phyloP scores from a whole-genome alignment of 2,888 invertebrate species.

The Geophilus truncorum region DNA sequence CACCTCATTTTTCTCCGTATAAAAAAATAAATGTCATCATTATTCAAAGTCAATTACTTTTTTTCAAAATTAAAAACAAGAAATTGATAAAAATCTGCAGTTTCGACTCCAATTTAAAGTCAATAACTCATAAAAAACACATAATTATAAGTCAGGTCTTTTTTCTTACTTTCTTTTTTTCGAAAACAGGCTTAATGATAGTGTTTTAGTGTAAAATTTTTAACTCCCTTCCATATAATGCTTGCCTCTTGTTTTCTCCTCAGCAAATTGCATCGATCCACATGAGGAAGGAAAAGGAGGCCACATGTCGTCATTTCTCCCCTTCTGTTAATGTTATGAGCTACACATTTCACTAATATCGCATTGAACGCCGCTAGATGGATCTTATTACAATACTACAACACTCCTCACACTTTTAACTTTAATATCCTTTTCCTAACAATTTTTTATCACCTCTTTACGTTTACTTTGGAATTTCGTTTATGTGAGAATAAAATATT shows the following conservation, averaged over 20 bases:
- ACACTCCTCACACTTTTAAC: neutral
- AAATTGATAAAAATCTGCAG: no score
- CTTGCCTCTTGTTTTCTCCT: slow-evolving; percentile 16
- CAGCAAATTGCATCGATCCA: slow-evolving; percentile 16
- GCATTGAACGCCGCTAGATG: neutral
- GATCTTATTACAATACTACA: neutral
- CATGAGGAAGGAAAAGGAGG: slow-evolving; percentile 10
- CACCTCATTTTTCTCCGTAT: no score
- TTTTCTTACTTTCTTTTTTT: neutral
- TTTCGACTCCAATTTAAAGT: neutral
- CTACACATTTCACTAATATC: slow-evolving; percentile 11
- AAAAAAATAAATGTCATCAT: neutral
- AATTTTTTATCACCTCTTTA: neutral
- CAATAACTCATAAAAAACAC: neutral
- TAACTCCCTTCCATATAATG: neutral
- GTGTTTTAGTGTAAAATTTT: slow-evolving; percentile 10
- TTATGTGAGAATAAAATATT: no score
- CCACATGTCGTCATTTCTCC: slow-evolving; percentile 11
- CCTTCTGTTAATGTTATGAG: slow-evolving; percentile 3
- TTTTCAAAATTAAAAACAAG: no score
- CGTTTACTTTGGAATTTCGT: no score
- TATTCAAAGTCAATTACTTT: neutral
- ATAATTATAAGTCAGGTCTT: neutral
- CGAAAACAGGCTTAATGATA: neutral
- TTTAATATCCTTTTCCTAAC: neutral